Evolutionary conservation across 2,113 vertebrate species (phyloP).

Genomic region (Microtus pennsylvanicus): DNA sequence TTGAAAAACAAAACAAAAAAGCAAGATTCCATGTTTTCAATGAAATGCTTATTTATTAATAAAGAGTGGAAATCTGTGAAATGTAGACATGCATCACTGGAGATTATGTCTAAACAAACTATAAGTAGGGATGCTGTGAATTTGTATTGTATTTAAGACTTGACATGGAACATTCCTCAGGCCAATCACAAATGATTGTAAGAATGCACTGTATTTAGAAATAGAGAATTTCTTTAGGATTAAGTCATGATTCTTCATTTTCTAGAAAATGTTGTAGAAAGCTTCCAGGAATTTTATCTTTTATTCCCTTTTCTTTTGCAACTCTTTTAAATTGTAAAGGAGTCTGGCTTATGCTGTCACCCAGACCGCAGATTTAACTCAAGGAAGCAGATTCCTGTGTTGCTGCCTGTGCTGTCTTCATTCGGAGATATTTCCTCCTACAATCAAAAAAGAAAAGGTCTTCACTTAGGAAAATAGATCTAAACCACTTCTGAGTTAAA

Average conservation of each 20-base stretch:
- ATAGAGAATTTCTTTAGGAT: not conserved
- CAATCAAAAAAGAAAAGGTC: not conserved
- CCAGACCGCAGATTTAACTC: not conserved
- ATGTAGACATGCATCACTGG: not conserved
- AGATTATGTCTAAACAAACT: not conserved
- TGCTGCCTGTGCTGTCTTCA: not conserved
- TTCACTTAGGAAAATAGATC: not conserved
- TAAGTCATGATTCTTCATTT: not conserved
- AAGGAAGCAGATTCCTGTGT: not conserved
- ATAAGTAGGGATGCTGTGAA: not conserved
- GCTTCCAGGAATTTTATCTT: not conserved
- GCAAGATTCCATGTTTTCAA: too few relatives aligned
- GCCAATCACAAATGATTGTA: not conserved
- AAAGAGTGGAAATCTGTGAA: not conserved
- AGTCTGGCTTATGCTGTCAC: not conserved
- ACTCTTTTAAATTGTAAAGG: not conserved
- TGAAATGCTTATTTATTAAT: not conserved
- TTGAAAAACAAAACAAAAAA: too few relatives aligned
- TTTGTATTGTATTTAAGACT: not conserved
- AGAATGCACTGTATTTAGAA: not conserved
- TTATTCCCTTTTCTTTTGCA: not conserved
- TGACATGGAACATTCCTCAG: not conserved
- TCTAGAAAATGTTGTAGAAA: not conserved
- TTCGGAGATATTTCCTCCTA: not conserved
- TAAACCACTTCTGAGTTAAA: not conserved